Evolutionary conservation across 1,140 invertebrate species (phyloP).

Genomic region (Drosophila virilis): DNA sequence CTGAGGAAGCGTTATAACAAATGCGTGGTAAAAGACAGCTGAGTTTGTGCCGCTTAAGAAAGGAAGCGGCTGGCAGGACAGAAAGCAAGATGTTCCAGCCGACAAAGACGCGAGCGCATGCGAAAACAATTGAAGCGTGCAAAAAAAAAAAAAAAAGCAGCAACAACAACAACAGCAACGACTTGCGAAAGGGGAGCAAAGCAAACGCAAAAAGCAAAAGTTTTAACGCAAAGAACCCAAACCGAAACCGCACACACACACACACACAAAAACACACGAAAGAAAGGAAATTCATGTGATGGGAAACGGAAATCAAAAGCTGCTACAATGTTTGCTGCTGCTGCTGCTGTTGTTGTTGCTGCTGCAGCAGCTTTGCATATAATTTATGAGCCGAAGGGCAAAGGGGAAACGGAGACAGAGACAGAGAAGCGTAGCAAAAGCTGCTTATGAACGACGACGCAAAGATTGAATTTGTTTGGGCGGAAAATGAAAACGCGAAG

Average conservation of each 20-base stretch:
- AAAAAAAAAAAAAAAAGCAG: slow-evolving; percentile 41
- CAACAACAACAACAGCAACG: slow-evolving; percentile 30
- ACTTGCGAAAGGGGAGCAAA: slow-evolving; percentile 23
- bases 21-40: slow-evolving; percentile 26
- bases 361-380: slow-evolving; percentile 69
- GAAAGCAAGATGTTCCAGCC: slow-evolving; percentile 14
- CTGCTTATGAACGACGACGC: slow-evolving; percentile 63
- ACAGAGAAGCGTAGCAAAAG: slow-evolving; percentile 66
- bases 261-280: slow-evolving; percentile 57
- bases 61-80: slow-evolving; percentile 42
- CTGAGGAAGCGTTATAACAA: slow-evolving; percentile 6
- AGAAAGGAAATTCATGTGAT: slow-evolving; percentile 76
- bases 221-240: slow-evolving; percentile 60
- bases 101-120: slow-evolving; percentile 63
- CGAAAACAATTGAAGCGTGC: slow-evolving; percentile 81
- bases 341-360: slow-evolving; percentile 15
- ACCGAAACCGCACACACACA: slow-evolving; percentile 63
- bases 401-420: slow-evolving; percentile 2
- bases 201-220: slow-evolving; percentile 65
- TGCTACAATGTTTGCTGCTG: slow-evolving; percentile 64
- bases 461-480: slow-evolving; percentile 70
- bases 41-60: slow-evolving; percentile 24
- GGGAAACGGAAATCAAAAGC: slow-evolving; percentile 84
- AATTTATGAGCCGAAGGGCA: slow-evolving; percentile 66
- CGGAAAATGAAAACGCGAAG: slow-evolving; percentile 60